Conservation (phyloP, 2,113 vertebrate genomes). For the Saccopteryx leptura region DNA sequence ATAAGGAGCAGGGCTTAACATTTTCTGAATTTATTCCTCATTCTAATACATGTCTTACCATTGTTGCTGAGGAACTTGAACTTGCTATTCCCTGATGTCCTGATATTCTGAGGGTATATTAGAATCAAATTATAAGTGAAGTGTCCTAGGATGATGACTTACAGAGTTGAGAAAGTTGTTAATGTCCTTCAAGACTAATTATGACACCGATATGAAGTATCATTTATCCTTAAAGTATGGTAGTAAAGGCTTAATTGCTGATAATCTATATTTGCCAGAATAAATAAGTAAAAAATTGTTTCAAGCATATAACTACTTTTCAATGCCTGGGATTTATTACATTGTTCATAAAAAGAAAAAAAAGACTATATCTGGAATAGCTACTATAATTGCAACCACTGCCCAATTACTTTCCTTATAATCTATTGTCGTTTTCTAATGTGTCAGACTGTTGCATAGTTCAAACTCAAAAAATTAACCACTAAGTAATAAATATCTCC, state of each 20-base stretch:
- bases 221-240: background rate
- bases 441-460: background rate
- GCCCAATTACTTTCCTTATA: constrained; percentile 46
- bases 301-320: background rate
- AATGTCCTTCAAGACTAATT: background rate
- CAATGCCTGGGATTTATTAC: background rate
- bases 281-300: background rate
- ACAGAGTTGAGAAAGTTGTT: background rate
- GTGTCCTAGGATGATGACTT: background rate
- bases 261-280: background rate
- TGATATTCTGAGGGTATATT: background rate
- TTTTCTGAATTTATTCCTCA: background rate
- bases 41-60: background rate
- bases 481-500: background rate
- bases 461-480: constrained; percentile 37
- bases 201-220: background rate
- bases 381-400: background rate
- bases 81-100: background rate
- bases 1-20: background rate
- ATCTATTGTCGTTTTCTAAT: constrained; percentile 38
- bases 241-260: background rate
- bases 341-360: constrained; percentile 29
- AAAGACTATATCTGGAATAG: background rate
- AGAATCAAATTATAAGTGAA: background rate
- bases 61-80: background rate